phyloP scores from a whole-genome alignment of 2,797 vertebrate species.

The Neostethus bicornis region DNA sequence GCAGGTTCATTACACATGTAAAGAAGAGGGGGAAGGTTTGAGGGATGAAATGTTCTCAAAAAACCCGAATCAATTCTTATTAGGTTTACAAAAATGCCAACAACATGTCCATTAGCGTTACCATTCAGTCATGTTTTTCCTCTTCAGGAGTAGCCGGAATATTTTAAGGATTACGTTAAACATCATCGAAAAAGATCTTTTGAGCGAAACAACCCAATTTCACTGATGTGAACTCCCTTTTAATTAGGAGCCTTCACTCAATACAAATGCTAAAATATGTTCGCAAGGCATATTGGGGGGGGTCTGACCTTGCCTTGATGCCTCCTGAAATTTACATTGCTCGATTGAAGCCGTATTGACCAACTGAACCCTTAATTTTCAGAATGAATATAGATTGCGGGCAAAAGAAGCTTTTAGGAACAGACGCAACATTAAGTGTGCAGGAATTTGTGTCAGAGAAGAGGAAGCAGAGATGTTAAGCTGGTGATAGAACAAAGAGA shows the following conservation, averaged over 20 bases:
- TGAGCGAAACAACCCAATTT: constrained; percentile 68
- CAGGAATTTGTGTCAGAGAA: constrained; percentile 37
- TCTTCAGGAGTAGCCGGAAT: constrained; percentile 50
- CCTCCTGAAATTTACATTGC: constrained; percentile 48
- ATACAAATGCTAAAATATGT: constrained; percentile 40
- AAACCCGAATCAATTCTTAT: constrained; percentile 74
- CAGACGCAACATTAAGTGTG: constrained; percentile 28
- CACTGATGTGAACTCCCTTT: constrained; percentile 70
- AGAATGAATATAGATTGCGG: constrained; percentile 60
- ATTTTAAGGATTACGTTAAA: constrained; percentile 78
- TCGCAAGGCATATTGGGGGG: constrained; percentile 44
- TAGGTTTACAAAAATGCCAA: constrained; percentile 70
- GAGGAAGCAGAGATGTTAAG: constrained; percentile 9
- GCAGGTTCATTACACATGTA: constrained; percentile 77
- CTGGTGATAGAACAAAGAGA: constrained; percentile 20
- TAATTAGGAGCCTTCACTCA: constrained; percentile 76
- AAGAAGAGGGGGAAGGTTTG: constrained; percentile 53
- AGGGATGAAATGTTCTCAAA: constrained; percentile 58
- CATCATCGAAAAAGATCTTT: constrained; percentile 72
- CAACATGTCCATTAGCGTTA: constrained; percentile 74
- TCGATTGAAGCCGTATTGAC: constrained; percentile 63
- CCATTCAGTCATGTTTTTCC: constrained; percentile 66
- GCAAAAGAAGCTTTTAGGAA: constrained; percentile 45
- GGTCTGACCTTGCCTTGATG: constrained; percentile 47
- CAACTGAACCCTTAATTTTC: constrained; percentile 53